Evolutionary conservation across 2,888 invertebrate genomes (phyloP), one percentile per base, ranked within the genome.

Genomic region (Apeira syringaria): DNA sequence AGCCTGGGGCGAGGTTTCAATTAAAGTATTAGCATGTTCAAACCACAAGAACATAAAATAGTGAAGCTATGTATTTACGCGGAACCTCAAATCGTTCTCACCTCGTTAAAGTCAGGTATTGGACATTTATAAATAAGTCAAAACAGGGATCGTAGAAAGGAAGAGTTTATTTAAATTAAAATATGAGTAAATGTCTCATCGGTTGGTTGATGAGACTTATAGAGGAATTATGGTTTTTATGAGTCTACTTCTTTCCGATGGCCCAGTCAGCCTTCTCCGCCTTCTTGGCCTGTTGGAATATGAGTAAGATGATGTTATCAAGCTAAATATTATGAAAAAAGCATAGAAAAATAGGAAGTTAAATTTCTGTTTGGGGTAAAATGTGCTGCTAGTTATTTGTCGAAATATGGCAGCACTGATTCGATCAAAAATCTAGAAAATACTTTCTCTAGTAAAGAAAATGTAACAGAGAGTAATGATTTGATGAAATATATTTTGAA

Each of bases 181-280:
- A 74, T 68, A 55, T 63, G 70, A 63, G 76, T 70, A 67, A 70
- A 64, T 67, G 69, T 66, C 61, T 68, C 67, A 74, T 77, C 64
- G 62, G 68, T 64, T 63, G 53, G 68, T 67, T 47, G 59, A 62
- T 68, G 61, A 56, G 63, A 60, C 68, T 61, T 64, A 54, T 15
- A 39, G 26, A 43, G 28, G 45, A 63, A 59, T 53, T 58, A 59
- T 67, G 47, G 62, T 59, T 53, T 9, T 55, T 61, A 64, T 62
- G 45, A 56, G 61, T 69, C 70, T 91, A 92, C 91, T 93, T 93
- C 92, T 93, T 93, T 61, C 88, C 88, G 64, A 86, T 84, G 90
- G 92, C 92, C 93, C 93, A 93, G 80, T 93, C 92, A 84, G 93
- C 93, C 77, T 93, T 93, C 92, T 94, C 94, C 77, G 94, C 92